phyloP scores from a whole-genome alignment of 2,797 vertebrate genomes.

The Crenichthys baileyi region DNA sequence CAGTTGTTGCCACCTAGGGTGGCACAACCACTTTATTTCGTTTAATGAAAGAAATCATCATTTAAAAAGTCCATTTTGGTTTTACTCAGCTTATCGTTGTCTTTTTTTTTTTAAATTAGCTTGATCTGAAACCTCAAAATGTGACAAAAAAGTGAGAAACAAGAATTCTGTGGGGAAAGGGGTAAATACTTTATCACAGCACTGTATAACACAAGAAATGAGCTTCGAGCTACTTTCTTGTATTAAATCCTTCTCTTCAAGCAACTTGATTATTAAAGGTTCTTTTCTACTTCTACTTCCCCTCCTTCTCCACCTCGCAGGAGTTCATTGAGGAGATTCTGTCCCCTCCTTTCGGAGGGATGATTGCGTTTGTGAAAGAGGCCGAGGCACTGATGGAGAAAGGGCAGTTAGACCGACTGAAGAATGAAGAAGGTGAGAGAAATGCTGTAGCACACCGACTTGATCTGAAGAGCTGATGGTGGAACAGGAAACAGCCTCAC shows the following conservation, averaged over 20 bases:
- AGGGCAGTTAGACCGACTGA: constrained; percentile 88
- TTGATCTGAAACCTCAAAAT: background rate
- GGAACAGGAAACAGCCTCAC: background rate
- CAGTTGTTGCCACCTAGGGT: no score
- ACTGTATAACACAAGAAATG: no score
- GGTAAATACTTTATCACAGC: no score
- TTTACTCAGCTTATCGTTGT: no score
- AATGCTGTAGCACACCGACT: background rate
- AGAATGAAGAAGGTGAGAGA: constrained; percentile 88
- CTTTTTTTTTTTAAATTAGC: no score
- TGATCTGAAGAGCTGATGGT: background rate
- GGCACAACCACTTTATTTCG: no score
- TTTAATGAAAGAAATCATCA: no score
- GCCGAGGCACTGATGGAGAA: constrained; percentile 89
- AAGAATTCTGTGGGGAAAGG: background rate
- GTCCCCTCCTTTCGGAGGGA: constrained; percentile 89
- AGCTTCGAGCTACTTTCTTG: background rate
- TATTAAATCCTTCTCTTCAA: background rate
- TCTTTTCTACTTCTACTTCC: background rate
- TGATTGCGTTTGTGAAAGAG: constrained; percentile 94
- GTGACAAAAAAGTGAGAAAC: background rate
- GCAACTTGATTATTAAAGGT: background rate
- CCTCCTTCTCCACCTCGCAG: constrained; percentile 61
- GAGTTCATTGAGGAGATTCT: constrained; percentile 95
- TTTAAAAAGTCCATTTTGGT: no score